A percentile compares a stretch with the other conserved stretches of the same genome.
These are phyloP conservation scores for Hucho hucho DNA, from an alignment of 2,113 vertebrate genomes.

Conservation along the genomic window DNA sequence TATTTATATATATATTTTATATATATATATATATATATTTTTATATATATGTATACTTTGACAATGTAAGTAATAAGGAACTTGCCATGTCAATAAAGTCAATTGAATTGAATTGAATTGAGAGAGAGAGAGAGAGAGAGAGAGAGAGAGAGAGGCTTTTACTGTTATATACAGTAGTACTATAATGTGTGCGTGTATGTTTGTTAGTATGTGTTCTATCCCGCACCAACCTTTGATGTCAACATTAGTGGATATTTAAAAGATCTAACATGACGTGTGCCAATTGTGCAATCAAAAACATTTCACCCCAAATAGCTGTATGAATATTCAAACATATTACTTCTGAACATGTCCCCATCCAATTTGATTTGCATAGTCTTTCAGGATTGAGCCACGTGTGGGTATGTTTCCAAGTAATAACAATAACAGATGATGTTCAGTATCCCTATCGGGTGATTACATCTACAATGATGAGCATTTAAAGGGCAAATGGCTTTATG, in stretches of 20 bases:
- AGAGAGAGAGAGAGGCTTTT: background rate
- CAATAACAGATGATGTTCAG: conserved; percentile 34
- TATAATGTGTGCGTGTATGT: background rate
- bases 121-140: conserved; percentile 13
- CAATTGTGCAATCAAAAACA: conserved; percentile 10
- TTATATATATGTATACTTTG: too few relatives aligned
- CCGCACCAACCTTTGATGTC: conserved; percentile 19
- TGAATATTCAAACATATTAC: conserved; percentile 29
- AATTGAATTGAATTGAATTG: too few relatives aligned
- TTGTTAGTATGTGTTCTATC: background rate
- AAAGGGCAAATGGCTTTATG: conserved; percentile 24
- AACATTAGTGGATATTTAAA: conserved; percentile 19
- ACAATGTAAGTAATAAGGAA: too few relatives aligned
- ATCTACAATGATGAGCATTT: conserved; percentile 21
- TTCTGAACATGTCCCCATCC: conserved; percentile 19
- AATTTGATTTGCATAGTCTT: conserved; percentile 26
- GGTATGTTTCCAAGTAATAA: conserved; percentile 27
- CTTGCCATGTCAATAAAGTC: too few relatives aligned
- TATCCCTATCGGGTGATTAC: conserved; percentile 34
- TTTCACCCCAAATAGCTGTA: conserved; percentile 25
- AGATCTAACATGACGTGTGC: conserved; percentile 6
- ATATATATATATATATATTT: too few relatives aligned
- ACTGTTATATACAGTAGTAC: background rate
- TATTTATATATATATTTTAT: too few relatives aligned
- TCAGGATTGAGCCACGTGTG: conserved; percentile 10